phyloP scores from a whole-genome alignment of 2,888 invertebrate genomes.

The Chloroclysta siterata region DNA sequence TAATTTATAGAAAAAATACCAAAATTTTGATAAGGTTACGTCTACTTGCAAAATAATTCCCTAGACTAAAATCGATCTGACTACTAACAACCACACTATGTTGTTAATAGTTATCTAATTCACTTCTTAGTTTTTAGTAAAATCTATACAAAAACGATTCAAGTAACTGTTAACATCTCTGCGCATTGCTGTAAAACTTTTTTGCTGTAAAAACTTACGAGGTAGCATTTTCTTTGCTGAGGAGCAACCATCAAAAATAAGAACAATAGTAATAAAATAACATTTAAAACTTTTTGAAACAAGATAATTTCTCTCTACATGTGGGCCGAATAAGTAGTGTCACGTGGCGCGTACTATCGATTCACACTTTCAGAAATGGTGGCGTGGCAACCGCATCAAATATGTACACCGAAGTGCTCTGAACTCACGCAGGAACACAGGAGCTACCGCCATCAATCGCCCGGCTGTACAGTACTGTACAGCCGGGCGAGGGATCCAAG shows the following conservation, averaged over 20 bases:
- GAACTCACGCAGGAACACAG: constrained; percentile 48
- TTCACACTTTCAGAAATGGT: constrained; percentile 54
- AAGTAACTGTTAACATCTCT: no score
- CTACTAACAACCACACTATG: no score
- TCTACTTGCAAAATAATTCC: not conserved
- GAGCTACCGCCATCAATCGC: constrained; percentile 64
- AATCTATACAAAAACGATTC: no score
- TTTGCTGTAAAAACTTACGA: not conserved
- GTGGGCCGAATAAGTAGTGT: constrained; percentile 44
- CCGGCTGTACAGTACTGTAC: constrained; percentile 8
- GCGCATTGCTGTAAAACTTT: no score
- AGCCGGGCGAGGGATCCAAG: constrained; percentile 50
- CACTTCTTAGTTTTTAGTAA: no score
- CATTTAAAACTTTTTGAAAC: constrained; percentile 8
- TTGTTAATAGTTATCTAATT: no score
- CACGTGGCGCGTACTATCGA: constrained; percentile 62
- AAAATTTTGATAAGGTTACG: not conserved
- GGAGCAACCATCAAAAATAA: not conserved
- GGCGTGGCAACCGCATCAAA: constrained; percentile 59
- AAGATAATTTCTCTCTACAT: constrained; percentile 26
- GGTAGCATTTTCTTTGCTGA: not conserved
- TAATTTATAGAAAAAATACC: not conserved
- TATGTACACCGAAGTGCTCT: constrained; percentile 65
- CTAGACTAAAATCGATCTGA: no score
- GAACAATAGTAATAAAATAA: not conserved